Conservation (phyloP, 2,113 vertebrate species). For the Nyctibius bracteatus region DNA sequence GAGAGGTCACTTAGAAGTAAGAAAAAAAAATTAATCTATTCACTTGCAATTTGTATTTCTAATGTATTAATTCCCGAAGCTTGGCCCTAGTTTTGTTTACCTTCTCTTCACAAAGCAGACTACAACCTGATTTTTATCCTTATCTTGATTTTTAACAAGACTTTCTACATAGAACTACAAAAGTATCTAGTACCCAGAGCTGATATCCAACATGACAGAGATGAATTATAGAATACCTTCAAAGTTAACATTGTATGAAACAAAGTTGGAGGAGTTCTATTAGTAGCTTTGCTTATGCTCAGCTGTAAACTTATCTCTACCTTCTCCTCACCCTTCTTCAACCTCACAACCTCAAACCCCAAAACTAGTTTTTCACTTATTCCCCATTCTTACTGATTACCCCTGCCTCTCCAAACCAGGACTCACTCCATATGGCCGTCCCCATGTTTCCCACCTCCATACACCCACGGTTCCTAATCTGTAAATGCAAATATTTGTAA, state of each 20-base stretch:
- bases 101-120: not conserved
- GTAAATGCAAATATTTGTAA: not conserved
- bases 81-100: not conserved
- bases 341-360: not conserved
- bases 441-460: not conserved
- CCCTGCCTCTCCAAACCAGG: not conserved
- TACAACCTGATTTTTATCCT: not conserved
- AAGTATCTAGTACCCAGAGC: not conserved
- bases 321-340: not conserved
- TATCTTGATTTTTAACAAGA: not conserved
- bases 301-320: not conserved
- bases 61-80: not conserved
- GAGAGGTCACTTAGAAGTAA: not conserved
- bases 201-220: fast-evolving
- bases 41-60: not conserved
- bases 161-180: not conserved
- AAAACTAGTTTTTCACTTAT: not conserved
- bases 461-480: not conserved
- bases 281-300: not conserved
- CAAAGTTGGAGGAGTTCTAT: not conserved
- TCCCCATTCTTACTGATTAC: not conserved
- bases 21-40: not conserved
- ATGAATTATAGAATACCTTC: not conserved
- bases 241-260: not conserved
- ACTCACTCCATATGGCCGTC: not conserved